These are phyloP conservation scores for Phalacrocorax aristotelis DNA, from an alignment of 2,113 vertebrate genomes.

Conservation along the genomic window DNA sequence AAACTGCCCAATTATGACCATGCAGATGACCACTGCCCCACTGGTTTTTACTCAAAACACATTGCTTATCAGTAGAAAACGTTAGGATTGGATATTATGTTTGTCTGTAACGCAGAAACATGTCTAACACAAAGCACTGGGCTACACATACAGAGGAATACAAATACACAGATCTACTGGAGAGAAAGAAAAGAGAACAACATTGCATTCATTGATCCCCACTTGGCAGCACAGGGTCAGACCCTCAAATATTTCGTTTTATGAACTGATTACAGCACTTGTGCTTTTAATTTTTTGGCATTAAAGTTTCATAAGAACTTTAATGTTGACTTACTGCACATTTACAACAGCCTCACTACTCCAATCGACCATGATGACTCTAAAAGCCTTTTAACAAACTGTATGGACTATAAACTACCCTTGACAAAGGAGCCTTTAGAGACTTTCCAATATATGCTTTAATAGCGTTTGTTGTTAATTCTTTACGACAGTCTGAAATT, in stretches of 20 bases:
- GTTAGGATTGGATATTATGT: rapidly evolving
- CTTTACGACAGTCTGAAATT: background rate
- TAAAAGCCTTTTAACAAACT: conserved; percentile 61
- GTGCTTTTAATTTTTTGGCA: conserved; percentile 44
- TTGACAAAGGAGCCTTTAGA: conserved; percentile 33
- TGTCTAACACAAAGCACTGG: background rate
- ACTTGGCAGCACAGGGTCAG: background rate
- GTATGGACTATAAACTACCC: background rate
- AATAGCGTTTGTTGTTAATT: background rate
- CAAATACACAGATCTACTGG: rapidly evolving
- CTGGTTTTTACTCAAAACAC: background rate
- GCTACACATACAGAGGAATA: background rate
- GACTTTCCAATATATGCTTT: background rate
- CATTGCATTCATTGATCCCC: background rate
- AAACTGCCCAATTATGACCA: background rate
- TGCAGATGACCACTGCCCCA: background rate
- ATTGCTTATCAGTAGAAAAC: background rate
- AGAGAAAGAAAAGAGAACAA: background rate
- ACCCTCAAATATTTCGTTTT: background rate
- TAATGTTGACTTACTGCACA: background rate
- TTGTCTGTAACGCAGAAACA: background rate
- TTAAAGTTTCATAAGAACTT: conserved; percentile 54
- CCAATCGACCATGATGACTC: background rate
- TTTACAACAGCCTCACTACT: background rate
- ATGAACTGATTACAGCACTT: background rate